Evolutionary conservation across 2,113 vertebrate species (phyloP).

Genomic region (Rhipidura dahli): DNA sequence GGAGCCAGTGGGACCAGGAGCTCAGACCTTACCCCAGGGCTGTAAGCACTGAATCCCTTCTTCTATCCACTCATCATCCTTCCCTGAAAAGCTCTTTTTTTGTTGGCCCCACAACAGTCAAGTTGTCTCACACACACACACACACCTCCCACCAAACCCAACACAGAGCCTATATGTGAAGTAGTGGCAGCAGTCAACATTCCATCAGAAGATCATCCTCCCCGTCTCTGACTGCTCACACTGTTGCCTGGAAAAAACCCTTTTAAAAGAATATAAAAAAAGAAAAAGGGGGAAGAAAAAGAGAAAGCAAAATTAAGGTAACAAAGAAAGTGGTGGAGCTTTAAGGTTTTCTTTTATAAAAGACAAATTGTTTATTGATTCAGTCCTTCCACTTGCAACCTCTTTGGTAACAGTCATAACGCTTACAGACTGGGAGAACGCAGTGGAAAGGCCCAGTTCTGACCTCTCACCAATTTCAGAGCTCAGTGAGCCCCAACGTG

Average conservation of each 20-base stretch:
- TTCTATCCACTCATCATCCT: neutral
- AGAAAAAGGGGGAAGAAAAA: too few relatives aligned
- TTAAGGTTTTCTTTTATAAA: slow-evolving; percentile 48
- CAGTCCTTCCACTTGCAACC: slow-evolving; percentile 60
- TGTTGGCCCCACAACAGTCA: neutral
- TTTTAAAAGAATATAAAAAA: neutral
- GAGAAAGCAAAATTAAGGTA: neutral
- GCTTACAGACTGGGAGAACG: slow-evolving; percentile 40
- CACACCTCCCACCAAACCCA: neutral
- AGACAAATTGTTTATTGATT: slow-evolving; percentile 54
- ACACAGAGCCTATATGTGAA: fast-evolving
- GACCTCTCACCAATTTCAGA: slow-evolving; percentile 16
- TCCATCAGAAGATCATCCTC: neutral
- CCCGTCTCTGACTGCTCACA: fast-evolving
- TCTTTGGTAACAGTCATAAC: slow-evolving; percentile 61
- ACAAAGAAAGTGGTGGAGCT: neutral
- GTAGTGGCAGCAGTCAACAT: neutral
- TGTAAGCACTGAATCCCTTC: neutral
- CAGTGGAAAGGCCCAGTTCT: slow-evolving; percentile 13
- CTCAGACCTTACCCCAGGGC: neutral
- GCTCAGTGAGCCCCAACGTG: neutral
- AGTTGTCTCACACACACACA: neutral
- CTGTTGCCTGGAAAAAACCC: neutral
- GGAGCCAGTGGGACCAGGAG: neutral
- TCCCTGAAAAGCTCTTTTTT: neutral